A percentile compares a stretch with the other conserved stretches of the same genome.
Conservation (phyloP, 2,113 vertebrate species). For the Oreochromis aureus region DNA sequence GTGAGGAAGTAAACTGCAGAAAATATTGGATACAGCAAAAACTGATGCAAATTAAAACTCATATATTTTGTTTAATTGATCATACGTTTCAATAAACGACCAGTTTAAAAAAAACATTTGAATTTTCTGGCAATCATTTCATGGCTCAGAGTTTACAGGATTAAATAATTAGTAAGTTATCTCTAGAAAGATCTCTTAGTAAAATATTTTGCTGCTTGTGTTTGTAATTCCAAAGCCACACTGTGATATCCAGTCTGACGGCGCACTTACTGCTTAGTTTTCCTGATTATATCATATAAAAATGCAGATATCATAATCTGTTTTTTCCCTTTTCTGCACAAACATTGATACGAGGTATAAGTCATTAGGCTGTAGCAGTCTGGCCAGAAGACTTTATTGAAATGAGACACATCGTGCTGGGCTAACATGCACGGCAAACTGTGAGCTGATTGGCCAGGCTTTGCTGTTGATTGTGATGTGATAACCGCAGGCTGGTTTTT, state of each 20-base stretch:
- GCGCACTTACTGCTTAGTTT: neutral
- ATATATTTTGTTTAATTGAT: neutral
- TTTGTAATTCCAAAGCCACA: neutral
- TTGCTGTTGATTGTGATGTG: neutral
- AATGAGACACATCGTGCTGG: neutral
- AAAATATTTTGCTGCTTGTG: neutral
- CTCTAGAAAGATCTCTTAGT: neutral
- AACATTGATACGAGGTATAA: neutral
- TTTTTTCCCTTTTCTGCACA: neutral
- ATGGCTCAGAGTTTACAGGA: neutral
- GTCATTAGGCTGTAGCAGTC: neutral
- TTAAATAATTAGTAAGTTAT: neutral
- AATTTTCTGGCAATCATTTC: neutral
- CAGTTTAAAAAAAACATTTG: neutral
- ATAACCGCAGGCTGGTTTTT: neutral
- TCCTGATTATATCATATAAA: neutral
- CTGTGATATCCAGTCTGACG: neutral
- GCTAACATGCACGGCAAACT: neutral
- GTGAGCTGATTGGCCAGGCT: neutral
- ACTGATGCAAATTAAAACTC: neutral
- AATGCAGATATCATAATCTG: neutral
- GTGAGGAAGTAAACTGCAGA: neutral
- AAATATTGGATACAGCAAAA: neutral
- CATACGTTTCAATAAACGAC: neutral
- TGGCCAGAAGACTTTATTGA: neutral